phyloP scores from a whole-genome alignment of 2,888 invertebrate species.

The Gymnocheta viridis region DNA sequence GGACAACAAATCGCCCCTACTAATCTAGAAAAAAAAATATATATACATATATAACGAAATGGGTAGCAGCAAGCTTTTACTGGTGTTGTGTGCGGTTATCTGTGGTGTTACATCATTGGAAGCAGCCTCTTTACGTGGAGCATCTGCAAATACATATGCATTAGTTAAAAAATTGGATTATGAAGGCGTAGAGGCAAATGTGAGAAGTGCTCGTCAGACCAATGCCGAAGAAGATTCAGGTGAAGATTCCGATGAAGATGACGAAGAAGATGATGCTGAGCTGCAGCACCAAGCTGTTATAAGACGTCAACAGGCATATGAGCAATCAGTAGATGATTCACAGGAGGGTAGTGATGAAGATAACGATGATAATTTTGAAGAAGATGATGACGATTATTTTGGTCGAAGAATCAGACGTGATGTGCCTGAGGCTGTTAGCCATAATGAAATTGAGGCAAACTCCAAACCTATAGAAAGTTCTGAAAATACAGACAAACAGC shows the following conservation, averaged over 20 bases:
- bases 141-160: conserved; percentile 3
- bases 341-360: conserved; percentile 67
- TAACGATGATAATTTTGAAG: conserved; percentile 72
- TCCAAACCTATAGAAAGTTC: not conserved
- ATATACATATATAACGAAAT: no score
- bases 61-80: conserved; percentile 45
- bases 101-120: conserved; percentile 70
- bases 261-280: conserved; percentile 72
- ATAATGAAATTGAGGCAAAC: conserved; percentile 40
- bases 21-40: conserved; percentile 24
- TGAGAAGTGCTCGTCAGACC: conserved; percentile 60
- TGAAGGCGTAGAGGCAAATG: conserved; percentile 18
- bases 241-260: conserved; percentile 72
- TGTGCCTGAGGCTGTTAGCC: conserved; percentile 6
- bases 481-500: conserved; percentile 42
- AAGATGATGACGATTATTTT: conserved; percentile 55
- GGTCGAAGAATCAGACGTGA: conserved; percentile 70
- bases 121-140: conserved; percentile 64
- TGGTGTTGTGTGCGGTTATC: conserved; percentile 58
- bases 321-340: conserved; percentile 69
- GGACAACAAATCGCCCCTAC: not conserved
- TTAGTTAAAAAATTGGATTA: conserved; percentile 43
- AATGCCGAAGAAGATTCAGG: conserved; percentile 65
- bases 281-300: conserved; percentile 47
- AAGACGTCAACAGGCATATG: conserved; percentile 51